Evolutionary conservation across 2,113 vertebrate genomes (phyloP).

Genomic region (Myotis lucifugus): DNA sequence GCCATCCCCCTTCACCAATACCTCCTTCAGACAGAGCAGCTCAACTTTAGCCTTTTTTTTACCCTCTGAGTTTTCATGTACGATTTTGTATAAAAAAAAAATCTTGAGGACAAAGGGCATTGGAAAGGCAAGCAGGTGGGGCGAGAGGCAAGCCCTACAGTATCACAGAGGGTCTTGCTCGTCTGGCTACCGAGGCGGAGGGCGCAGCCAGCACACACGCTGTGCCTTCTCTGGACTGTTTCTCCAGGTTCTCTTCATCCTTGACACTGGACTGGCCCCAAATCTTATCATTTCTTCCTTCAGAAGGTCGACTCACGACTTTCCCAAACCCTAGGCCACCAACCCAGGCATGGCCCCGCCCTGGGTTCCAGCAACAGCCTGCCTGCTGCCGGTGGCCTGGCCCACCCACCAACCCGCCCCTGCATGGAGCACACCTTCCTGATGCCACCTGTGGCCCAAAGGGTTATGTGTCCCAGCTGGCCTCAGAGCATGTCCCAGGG

Average conservation of each 20-base stretch:
- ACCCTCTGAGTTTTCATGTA: neutral
- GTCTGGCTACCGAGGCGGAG: rapidly evolving
- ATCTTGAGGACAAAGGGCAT: neutral
- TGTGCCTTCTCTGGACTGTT: neutral
- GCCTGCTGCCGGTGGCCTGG: neutral
- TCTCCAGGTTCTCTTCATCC: neutral
- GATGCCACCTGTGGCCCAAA: neutral
- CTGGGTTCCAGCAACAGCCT: neutral
- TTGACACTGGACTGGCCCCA: no score
- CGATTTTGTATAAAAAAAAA: neutral
- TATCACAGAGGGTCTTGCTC: neutral
- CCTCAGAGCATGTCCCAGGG: neutral
- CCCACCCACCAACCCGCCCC: no score
- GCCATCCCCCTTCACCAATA: neutral
- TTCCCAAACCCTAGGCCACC: neutral
- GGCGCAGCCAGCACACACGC: no score
- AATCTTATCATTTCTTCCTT: neutral
- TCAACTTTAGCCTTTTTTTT: neutral
- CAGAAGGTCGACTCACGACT: neutral
- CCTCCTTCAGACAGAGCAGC: neutral
- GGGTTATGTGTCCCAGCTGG: neutral
- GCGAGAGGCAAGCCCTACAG: neutral
- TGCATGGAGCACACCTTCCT: neutral
- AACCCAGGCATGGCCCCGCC: neutral
- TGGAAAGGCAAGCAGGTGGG: neutral